A percentile compares a stretch with the other conserved stretches of the same genome.
phyloP scores from a whole-genome alignment of 2,888 invertebrate genomes.

The Eristalinus aeneus region DNA sequence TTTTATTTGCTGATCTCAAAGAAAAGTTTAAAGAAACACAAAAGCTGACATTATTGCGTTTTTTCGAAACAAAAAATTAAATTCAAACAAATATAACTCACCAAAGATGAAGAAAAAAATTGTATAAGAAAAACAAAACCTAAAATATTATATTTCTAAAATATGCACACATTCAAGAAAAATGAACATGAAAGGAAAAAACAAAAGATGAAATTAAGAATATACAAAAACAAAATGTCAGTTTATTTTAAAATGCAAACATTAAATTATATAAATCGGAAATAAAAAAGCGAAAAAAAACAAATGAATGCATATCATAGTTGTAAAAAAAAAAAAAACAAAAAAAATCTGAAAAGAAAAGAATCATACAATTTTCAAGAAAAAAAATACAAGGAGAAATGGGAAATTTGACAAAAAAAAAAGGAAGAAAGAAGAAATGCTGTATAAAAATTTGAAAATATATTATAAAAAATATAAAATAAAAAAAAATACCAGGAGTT shows the following conservation, averaged over 20 bases:
- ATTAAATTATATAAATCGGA: conserved; percentile 75
- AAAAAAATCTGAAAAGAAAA: conserved; percentile 63
- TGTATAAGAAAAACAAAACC: conserved; percentile 33
- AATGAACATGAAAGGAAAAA: conserved; percentile 31
- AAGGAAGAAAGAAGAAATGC: conserved; percentile 74
- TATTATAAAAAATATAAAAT: conserved; percentile 75
- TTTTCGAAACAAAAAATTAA: conserved; percentile 43
- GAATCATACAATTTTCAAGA: conserved; percentile 72
- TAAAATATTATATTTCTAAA: conserved; percentile 65
- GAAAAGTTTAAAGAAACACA: conserved; percentile 52
- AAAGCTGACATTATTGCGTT: conserved; percentile 70
- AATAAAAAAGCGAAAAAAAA: conserved; percentile 72
- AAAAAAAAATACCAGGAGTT: conserved; percentile 63
- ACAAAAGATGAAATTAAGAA: conserved; percentile 25
- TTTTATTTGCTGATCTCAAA: conserved; percentile 88
- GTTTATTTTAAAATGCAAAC: conserved; percentile 71
- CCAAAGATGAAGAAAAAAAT: conserved; percentile 22
- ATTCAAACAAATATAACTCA: conserved; percentile 13
- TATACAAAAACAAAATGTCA: conserved; percentile 64
- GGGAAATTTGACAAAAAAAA: conserved; percentile 72
- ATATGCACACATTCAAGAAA: conserved; percentile 62
- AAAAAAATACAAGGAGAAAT: conserved; percentile 66
- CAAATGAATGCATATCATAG: conserved; percentile 90
- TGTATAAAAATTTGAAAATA: conserved; percentile 79
- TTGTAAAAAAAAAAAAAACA: conserved; percentile 83